Conservation (phyloP, 2,113 vertebrate species). For the Erythrolamprus reginae region DNA sequence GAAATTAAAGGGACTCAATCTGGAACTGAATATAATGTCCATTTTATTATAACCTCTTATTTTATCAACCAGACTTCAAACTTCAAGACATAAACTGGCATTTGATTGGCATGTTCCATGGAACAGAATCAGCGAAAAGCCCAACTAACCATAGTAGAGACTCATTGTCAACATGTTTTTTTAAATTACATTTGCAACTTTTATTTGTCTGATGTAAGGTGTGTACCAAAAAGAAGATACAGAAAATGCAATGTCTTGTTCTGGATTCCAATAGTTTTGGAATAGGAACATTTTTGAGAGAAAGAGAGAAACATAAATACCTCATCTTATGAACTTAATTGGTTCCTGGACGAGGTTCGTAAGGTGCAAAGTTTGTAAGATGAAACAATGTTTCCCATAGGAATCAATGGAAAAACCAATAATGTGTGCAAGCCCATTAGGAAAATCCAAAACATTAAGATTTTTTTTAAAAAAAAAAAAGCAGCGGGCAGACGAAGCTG, state of each 20-base stretch:
- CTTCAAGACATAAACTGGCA: background rate
- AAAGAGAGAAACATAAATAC: background rate
- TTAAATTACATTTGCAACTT: background rate
- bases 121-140: background rate
- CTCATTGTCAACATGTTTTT: background rate
- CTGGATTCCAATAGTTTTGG: background rate
- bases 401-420: too few species aligned
- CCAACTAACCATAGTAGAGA: background rate
- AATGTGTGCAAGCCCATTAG: too few species aligned
- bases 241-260: background rate
- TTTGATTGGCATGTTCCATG: background rate
- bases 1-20: background rate
- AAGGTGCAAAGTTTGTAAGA: too few species aligned
- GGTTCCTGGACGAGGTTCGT: too few species aligned
- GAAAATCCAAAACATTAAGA: too few species aligned
- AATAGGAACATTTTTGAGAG: background rate
- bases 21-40: background rate
- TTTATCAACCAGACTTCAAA: background rate
- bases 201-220: background rate
- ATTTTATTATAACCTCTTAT: background rate
- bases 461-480: too few species aligned
- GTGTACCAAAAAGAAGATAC: background rate
- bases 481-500: too few species aligned
- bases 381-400: too few species aligned
- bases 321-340: too few species aligned